phyloP scores from a whole-genome alignment of 2,888 invertebrate genomes.

The Thalpophila matura region DNA sequence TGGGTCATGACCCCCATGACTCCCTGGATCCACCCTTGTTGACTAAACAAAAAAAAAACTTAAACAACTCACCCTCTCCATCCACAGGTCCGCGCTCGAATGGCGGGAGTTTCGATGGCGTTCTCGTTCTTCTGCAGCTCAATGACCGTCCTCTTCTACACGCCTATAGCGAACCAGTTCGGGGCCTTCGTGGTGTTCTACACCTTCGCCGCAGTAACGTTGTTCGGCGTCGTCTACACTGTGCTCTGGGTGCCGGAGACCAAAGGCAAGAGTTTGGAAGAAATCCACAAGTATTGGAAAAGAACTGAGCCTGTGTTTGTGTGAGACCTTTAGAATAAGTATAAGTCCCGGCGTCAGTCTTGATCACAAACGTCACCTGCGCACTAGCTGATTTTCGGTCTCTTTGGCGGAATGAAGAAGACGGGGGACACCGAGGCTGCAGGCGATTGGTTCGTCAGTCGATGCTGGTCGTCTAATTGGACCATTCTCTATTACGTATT shows the following conservation, averaged over 20 bases:
- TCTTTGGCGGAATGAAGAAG: no score
- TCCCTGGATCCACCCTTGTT: no score
- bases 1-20: no score
- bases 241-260: constrained; percentile 86
- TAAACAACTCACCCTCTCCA: background rate
- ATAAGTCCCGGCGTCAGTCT: no score
- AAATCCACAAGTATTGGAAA: constrained; percentile 79
- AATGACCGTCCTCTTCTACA: constrained; percentile 80
- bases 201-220: constrained; percentile 78
- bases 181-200: constrained; percentile 83
- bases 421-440: no score
- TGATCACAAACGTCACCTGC: no score
- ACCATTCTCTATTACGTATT: no score
- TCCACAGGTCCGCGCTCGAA: constrained; percentile 77
- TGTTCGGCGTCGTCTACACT: constrained; percentile 80
- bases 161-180: constrained; percentile 76
- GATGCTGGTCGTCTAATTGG: no score
- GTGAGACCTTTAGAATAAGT: constrained; percentile 47
- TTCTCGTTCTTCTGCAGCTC: constrained; percentile 84
- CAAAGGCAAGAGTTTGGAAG: constrained; percentile 81
- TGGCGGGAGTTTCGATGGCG: constrained; percentile 81
- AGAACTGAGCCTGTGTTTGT: constrained; percentile 73
- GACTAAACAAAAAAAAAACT: background rate
- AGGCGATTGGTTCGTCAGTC: no score
- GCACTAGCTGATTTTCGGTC: no score